Base-by-base conservation (phyloP, 2,113 vertebrate species). In the Brachionichthys hirsutus region DNA sequence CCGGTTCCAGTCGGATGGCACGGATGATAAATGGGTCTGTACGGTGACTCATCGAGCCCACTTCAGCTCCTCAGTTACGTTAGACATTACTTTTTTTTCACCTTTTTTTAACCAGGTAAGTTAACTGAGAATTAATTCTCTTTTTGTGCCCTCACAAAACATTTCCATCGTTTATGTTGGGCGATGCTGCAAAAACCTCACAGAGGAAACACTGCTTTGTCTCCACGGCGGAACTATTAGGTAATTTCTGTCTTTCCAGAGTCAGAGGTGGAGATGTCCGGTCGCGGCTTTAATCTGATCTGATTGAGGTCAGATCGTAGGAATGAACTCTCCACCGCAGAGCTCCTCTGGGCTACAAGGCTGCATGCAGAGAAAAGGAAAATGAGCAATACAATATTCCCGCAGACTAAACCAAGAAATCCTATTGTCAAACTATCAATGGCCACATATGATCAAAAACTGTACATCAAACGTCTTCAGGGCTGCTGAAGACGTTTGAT, bases 271-370 rank as follows among this genome's bases (percentile, higher is more conserved):
- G 41, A 70, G 38, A 66, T 22, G 11, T 74, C 56, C 47, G 70
- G 79, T 65, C 62, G 20, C 41, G 57, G 59, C 76, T 80, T 77
- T 83, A 83, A 80, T 85, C 68, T 65, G 62, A 80, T 60, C 24
- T 82, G 83, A 83, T 85, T 87, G 82, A 80, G 82, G 78, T 85
- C 80, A 82, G 70, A 76, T 62, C 40, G 24, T 59, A 61, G 67
- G 44, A 73, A 52, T 75, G 73, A 82, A 77, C 82, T 78, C 67
- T 77, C 53, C 52, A 53, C 52, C 15, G 36, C 75, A 62, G 49
- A 73, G 66, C 70, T 81, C 80, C 70, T 75, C 17, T 8, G 72
- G 66, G 58, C 49, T 70, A 60, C 50, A 61, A 10, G 30, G 64
- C 47, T 73, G 47, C 75, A 81, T 70, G 73, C 74, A 73, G 42